Conservation (phyloP, 2,113 vertebrate genomes). For the Psittacula cyanocephala region DNA sequence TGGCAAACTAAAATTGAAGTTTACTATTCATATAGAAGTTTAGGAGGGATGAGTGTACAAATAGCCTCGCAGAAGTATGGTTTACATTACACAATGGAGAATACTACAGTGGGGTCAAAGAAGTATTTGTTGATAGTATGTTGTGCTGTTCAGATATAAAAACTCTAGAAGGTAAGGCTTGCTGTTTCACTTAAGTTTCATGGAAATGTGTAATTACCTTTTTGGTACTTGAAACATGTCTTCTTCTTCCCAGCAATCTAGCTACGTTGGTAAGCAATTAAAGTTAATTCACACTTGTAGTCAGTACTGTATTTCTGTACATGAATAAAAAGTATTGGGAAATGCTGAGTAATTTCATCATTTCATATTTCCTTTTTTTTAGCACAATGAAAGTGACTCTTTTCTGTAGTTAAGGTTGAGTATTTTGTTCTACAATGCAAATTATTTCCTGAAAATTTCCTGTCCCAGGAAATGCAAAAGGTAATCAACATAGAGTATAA, state of each 20-base stretch:
- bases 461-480: neutral
- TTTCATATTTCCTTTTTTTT: neutral
- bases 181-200: neutral
- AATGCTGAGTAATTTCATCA: neutral
- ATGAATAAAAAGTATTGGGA: neutral
- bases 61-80: neutral
- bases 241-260: neutral
- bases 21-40: neutral
- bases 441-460: neutral
- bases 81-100: neutral
- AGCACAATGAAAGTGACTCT: neutral
- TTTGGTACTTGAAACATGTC: neutral
- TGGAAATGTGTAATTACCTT: neutral
- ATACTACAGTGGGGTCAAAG: neutral
- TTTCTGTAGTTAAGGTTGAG: neutral
- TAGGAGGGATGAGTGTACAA: rapidly evolving
- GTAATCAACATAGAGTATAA: neutral
- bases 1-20: neutral
- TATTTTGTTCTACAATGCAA: neutral
- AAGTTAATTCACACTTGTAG: neutral
- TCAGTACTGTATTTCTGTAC: neutral
- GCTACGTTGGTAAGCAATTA: neutral
- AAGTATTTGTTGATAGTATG: neutral
- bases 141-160: neutral
- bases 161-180: neutral